These are phyloP conservation scores for Pogonomyrmex barbatus DNA, from an alignment of 1,140 invertebrate genomes.

Conservation along the genomic window DNA sequence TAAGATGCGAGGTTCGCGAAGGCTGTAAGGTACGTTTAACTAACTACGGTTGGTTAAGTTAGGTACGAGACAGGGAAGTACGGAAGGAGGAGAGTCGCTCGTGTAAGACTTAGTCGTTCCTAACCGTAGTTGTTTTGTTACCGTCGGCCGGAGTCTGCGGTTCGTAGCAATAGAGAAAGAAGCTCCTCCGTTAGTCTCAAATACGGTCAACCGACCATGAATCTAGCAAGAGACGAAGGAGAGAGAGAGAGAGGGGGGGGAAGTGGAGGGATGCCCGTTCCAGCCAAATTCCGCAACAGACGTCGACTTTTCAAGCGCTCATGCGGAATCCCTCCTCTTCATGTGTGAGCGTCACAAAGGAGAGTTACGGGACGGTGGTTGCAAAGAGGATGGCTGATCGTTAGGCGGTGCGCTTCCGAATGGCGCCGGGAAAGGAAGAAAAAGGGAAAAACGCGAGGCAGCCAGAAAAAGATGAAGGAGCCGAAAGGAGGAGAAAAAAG, in stretches of 20 bases:
- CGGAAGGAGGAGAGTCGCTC: neutral
- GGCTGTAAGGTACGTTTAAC: neutral
- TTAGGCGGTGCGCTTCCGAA: constrained; percentile 66
- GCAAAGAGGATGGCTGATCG: constrained; percentile 69
- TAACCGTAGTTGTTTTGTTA: constrained; percentile 41
- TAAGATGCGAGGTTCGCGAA: constrained; percentile 3
- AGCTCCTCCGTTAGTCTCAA: constrained; percentile 71
- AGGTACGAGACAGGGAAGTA: neutral
- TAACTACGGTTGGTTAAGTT: too few relatives aligned
- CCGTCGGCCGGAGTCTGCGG: constrained; percentile 37
- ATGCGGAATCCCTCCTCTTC: constrained; percentile 68
- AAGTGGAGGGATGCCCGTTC: neutral
- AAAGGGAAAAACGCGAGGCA: constrained; percentile 32
- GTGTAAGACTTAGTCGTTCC: constrained; percentile 26
- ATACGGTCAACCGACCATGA: constrained; percentile 69
- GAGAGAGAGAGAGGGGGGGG: too few relatives aligned
- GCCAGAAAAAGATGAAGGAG: constrained; percentile 56
- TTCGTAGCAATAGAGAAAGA: constrained; percentile 50
- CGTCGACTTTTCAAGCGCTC: constrained; percentile 69
- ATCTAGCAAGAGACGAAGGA: constrained; percentile 62
- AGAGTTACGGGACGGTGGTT: constrained; percentile 42
- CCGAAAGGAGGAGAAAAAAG: constrained; percentile 13
- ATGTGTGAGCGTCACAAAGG: constrained; percentile 70
- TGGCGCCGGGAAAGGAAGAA: constrained; percentile 43
- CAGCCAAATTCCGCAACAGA: constrained; percentile 72